A percentile compares a stretch with the other conserved stretches of the same genome.
Evolutionary conservation across 2,888 invertebrate genomes (phyloP).

Genomic region (Cryptocephalus moraei): DNA sequence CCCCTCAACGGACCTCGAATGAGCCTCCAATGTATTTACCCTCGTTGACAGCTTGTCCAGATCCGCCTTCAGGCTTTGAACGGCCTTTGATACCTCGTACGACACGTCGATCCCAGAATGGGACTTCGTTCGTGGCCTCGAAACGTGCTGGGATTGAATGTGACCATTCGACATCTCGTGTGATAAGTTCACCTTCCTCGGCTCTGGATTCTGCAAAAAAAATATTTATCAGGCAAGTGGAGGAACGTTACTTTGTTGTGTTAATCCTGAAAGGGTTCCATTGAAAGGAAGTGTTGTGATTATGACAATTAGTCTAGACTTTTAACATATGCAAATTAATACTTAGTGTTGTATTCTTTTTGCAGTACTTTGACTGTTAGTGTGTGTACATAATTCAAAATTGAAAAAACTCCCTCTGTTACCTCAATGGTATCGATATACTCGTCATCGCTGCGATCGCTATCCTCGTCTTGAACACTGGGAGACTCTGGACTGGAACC

Average conservation of each 20-base stretch:
- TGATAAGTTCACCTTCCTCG: slow-evolving; percentile 22
- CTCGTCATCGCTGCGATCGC: slow-evolving; percentile 66
- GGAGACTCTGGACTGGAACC: slow-evolving; percentile 21
- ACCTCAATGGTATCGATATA: slow-evolving; percentile 76
- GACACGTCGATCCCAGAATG: slow-evolving; percentile 35
- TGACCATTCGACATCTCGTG: slow-evolving; percentile 18
- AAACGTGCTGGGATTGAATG: slow-evolving; percentile 20
- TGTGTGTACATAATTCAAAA: background rate
- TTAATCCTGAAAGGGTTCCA: slow-evolving; percentile 1
- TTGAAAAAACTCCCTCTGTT: too few relatives aligned
- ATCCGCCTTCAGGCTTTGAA: slow-evolving; percentile 41
- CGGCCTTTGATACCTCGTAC: slow-evolving; percentile 39
- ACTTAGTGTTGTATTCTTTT: too few relatives aligned
- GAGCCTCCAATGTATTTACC: slow-evolving; percentile 36
- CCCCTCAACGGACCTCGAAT: slow-evolving; percentile 12
- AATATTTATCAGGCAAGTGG: too few relatives aligned
- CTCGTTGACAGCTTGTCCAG: slow-evolving; percentile 39
- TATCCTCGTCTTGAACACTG: slow-evolving; percentile 30
- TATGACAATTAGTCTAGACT: too few relatives aligned
- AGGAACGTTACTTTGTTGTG: too few relatives aligned
- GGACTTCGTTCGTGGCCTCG: slow-evolving; percentile 23
- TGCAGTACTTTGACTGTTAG: too few relatives aligned
- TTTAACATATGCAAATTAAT: too few relatives aligned
- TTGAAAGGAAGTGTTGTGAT: background rate
- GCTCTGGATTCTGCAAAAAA: slow-evolving; percentile 27